Evolutionary conservation across 2,888 invertebrate species (phyloP).

Genomic region (Epistrophe eligans): DNA sequence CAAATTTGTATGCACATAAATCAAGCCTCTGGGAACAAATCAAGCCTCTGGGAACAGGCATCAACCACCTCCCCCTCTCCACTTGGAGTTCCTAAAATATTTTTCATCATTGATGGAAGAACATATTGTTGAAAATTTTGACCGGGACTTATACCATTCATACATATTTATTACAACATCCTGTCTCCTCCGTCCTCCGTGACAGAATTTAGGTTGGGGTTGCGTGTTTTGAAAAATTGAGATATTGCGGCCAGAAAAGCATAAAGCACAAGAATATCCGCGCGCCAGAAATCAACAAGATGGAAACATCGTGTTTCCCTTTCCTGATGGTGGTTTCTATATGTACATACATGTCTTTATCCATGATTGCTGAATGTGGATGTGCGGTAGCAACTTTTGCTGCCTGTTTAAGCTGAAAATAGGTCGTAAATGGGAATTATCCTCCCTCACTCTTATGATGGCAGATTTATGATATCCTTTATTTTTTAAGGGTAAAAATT

Average conservation of each 20-base stretch:
- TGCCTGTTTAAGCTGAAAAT: slow-evolving; percentile 44
- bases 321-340: background rate
- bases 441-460: slow-evolving; percentile 16
- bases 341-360: background rate
- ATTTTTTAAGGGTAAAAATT: slow-evolving; percentile 11
- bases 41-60: background rate
- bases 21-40: slow-evolving; percentile 16
- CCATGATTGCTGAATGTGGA: background rate
- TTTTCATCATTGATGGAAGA: slow-evolving; percentile 18
- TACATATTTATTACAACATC: slow-evolving; percentile 34
- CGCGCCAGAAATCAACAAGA: slow-evolving; percentile 37
- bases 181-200: background rate
- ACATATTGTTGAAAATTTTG: slow-evolving; percentile 35
- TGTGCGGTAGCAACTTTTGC: slow-evolving; percentile 26
- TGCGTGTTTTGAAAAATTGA: slow-evolving; percentile 59
- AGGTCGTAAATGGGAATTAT: slow-evolving; percentile 46
- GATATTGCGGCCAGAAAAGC: slow-evolving; percentile 33
- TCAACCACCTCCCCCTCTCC: background rate
- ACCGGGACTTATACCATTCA: background rate
- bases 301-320: slow-evolving; percentile 30
- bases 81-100: background rate
- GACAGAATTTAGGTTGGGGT: slow-evolving; percentile 1
- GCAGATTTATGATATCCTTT: slow-evolving; percentile 59
- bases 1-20: slow-evolving; percentile 34
- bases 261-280: background rate